Evolutionary conservation across 1,140 invertebrate genomes (phyloP), one percentile per base, ranked within the genome.

Genomic region (Drosophila cardini): DNA sequence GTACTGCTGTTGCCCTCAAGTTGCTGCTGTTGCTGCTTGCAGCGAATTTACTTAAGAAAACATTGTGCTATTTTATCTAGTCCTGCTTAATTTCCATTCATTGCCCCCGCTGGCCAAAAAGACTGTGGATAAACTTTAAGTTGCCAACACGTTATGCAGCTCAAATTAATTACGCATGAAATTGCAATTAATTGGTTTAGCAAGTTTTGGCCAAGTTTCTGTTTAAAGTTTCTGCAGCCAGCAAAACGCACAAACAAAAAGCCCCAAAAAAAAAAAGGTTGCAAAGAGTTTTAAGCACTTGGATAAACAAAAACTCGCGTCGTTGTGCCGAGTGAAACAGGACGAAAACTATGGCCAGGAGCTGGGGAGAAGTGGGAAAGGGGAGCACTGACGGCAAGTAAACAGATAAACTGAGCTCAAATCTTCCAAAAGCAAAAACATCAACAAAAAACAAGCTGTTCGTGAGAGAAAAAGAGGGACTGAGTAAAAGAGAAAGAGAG

Each of bases 111-210:
- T 38, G 45, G 57, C 57, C 57, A 15, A 36, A 26, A 78, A 80
- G 70, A 58, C 63, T 63, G 52, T 48, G 40, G 34, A 18, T 70
- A 67, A 67, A 55, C 13, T 50, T 43, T 71, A 76, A 76, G 34
- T 81, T 68, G 45, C 50, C 15, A 80, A 82, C 83, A 89, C 84
- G 72, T 89, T 89, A 86, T 86, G 79, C 76, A 77, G 84, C 83
- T 86, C 63, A 86, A 86, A 86, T 86, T 86, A 86, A 86, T 86
- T 86, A 87, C 79, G 83, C 83, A 83, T 86, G 76, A 86, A 86
- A 87, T 86, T 86, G 84, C 76, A 87, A 87, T 87, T 86, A 86
- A 86, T 86, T 86, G 83, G 83, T 80, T 86, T 83, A 87, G 46
- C 32, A 63, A 63, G 61, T 63, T 63, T 63, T 43, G 16, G 18